These are phyloP conservation scores for Poeciliopsis paucimaculata DNA, from an alignment of 2,797 vertebrate genomes.

Conservation along the genomic window DNA sequence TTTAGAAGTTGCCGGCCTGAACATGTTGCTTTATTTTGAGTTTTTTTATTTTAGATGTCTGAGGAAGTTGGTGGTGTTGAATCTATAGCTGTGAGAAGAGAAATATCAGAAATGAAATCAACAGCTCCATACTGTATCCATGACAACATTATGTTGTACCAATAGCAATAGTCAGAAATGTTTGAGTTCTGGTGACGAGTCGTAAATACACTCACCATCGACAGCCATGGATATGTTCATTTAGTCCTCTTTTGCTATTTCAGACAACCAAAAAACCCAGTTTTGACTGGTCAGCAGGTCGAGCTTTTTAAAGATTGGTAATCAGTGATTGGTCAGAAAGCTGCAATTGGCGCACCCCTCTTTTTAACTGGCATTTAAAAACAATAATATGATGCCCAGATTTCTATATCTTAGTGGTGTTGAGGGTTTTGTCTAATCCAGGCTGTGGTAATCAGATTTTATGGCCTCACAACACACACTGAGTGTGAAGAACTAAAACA, in stretches of 20 bases:
- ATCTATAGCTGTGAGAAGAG: neutral
- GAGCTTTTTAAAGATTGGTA: no score
- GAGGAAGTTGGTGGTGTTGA: neutral
- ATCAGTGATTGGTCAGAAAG: no score
- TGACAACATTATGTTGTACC: neutral
- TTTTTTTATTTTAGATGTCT: neutral
- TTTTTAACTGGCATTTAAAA: neutral
- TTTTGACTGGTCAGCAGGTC: no score
- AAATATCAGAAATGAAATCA: neutral
- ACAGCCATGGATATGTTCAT: neutral
- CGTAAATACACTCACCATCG: neutral
- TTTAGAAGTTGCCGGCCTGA: neutral
- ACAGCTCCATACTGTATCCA: neutral
- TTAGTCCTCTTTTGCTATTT: neutral
- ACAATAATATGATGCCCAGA: no score
- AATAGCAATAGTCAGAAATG: neutral
- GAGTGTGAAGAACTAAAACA: no score
- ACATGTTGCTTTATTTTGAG: neutral
- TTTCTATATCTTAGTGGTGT: neutral
- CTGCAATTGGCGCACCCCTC: no score
- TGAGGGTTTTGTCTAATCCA: neutral
- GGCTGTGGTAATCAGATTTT: no score
- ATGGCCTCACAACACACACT: no score
- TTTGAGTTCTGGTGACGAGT: neutral
- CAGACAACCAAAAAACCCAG: no score